Conservation (phyloP, 2,113 vertebrate species). For the Perognathus longimembris region DNA sequence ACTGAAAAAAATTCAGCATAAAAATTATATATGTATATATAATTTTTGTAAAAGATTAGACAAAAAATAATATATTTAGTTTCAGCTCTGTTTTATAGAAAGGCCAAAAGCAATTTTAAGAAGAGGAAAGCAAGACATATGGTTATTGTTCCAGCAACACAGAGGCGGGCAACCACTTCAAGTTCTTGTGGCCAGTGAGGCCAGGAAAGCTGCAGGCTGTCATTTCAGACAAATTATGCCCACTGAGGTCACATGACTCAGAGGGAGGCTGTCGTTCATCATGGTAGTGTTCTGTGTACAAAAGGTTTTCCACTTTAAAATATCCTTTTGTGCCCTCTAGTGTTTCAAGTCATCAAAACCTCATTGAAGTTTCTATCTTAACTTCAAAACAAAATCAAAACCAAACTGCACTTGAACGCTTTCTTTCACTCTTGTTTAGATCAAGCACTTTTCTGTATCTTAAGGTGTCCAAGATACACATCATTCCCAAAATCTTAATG, state of each 20-base stretch:
- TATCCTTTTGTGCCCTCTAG: constrained; percentile 82
- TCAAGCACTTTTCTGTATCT: neutral
- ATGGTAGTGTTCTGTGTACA: neutral
- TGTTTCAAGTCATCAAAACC: constrained; percentile 69
- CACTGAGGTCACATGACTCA: constrained; percentile 45
- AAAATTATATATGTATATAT: neutral
- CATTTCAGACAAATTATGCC: constrained; percentile 69
- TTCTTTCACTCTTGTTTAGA: neutral
- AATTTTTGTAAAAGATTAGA: constrained; percentile 30
- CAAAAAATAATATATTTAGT: neutral
- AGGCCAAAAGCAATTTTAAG: constrained; percentile 7
- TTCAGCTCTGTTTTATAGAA: constrained; percentile 32
- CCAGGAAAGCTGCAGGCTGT: neutral
- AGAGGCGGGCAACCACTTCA: constrained; percentile 12
- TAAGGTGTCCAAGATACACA: neutral
- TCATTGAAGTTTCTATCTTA: neutral
- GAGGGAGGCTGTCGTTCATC: constrained; percentile 59
- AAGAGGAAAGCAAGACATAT: neutral
- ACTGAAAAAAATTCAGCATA: no score
- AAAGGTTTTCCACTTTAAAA: constrained; percentile 53
- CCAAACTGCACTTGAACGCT: neutral
- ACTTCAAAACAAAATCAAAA: neutral
- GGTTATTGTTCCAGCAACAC: neutral
- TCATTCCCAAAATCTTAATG: neutral
- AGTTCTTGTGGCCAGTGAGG: constrained; percentile 28